Conservation (phyloP, 2,888 invertebrate genomes). For the Ditula angustiorana region DNA sequence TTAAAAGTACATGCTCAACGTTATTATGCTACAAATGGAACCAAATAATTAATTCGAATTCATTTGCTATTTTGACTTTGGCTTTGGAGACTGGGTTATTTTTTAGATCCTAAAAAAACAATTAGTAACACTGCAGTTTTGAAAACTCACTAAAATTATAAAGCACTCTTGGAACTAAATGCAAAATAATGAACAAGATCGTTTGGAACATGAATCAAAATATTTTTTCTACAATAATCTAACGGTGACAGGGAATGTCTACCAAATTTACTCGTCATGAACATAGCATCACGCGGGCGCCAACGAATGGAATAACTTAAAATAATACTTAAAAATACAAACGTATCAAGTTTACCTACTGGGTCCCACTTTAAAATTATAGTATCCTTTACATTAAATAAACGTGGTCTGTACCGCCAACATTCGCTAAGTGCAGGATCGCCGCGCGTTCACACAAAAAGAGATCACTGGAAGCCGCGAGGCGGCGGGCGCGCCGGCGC, state of each 20-base stretch:
- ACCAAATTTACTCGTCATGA: constrained; percentile 53
- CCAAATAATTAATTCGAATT: constrained; percentile 42
- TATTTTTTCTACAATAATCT: constrained; percentile 42
- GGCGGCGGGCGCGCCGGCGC: constrained; percentile 55
- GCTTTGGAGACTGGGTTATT: constrained; percentile 60
- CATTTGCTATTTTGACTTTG: constrained; percentile 58
- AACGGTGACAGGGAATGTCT: constrained; percentile 64
- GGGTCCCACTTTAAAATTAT: constrained; percentile 77
- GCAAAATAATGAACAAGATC: constrained; percentile 46
- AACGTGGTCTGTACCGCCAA: constrained; percentile 75
- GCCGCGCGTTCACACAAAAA: not conserved
- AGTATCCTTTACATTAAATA: constrained; percentile 62
- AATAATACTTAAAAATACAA: constrained; percentile 76
- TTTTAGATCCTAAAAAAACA: constrained; percentile 16
- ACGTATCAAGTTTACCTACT: constrained; percentile 74
- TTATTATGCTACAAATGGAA: constrained; percentile 26
- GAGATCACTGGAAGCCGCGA: constrained; percentile 43
- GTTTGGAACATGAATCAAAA: constrained; percentile 22
- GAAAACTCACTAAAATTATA: constrained; percentile 2
- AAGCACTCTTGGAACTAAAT: constrained; percentile 48
- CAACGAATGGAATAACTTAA: constrained; percentile 75
- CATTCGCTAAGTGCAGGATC: constrained; percentile 70
- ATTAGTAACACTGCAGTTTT: constrained; percentile 15
- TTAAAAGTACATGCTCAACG: not conserved
- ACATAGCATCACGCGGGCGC: constrained; percentile 50